Evolutionary conservation across 2,797 vertebrate genomes (phyloP), one percentile per base, ranked within the genome.

Genomic region (Notolabrus celidotus): DNA sequence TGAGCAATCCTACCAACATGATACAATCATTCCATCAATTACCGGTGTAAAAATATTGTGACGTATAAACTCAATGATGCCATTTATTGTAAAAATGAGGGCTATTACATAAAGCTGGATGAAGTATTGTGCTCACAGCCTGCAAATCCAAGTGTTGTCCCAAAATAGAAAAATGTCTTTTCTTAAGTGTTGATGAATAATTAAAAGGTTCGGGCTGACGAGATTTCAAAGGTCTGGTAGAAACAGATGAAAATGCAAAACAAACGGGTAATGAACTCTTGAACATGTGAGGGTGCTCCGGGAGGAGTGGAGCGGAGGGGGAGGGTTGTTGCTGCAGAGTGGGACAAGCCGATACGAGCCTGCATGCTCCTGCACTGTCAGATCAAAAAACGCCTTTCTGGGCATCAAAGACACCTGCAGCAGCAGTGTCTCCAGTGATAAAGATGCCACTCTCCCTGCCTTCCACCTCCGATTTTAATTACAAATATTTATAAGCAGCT

Each of bases 401-500:
- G 80, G 74, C 83, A 88, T 90, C 80, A 92, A 90, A 91, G 69
- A 54, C 79, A 80, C 72, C 90, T 88, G 90, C 89, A 92, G 83
- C 82, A 72, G 72, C 71, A 77, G 72, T 90, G 75, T 86, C 80
- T 88, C 46, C 46, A 57, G 74, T 84, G 88, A 92, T 90, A 93
- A 93, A 89, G 82, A 87, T 43, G 77, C 71, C 74, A 84, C 59
- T 91, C 81, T 86, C 74, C 59, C 67, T 64, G 81, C 82, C 75
- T 86, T 70, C 80, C 72, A 80, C 67, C 79, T 86, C 78, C 74
- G 25, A 90, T 92, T 86, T 88, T 93, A 93, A 94, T 93, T 93
- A 88, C 86, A 93, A 92, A 90, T 86, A 92, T 76, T 77, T 89
- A 91, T 94, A 94, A 91, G 91, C 90, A 84, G 93, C 91, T 92